phyloP scores from a whole-genome alignment of 1,140 invertebrate species.

The Grapholita molesta region DNA sequence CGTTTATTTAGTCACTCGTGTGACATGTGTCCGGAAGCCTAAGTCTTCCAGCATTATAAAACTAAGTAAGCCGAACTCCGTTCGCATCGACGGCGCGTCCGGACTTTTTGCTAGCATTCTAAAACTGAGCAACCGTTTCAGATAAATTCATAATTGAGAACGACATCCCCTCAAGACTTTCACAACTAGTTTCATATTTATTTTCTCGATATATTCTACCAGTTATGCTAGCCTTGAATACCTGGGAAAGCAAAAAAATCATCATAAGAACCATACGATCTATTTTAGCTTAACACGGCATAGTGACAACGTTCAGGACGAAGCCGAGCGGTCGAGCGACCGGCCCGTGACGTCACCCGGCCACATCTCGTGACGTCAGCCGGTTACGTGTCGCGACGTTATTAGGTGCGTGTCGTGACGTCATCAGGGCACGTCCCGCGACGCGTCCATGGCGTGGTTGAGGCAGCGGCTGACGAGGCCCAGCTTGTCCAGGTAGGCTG shows the following conservation, averaged over 20 bases:
- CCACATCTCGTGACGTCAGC: neutral
- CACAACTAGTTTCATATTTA: neutral
- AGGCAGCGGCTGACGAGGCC: slow-evolving; percentile 43
- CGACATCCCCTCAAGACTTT: neutral
- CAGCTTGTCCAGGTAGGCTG: slow-evolving; percentile 46
- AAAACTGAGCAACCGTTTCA: neutral
- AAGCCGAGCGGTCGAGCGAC: too few relatives aligned
- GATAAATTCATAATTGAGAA: neutral
- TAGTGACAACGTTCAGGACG: too few relatives aligned
- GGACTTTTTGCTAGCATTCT: neutral
- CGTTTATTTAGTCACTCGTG: too few relatives aligned
- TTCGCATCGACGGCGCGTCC: too few relatives aligned
- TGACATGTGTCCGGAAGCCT: too few relatives aligned
- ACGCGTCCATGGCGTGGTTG: slow-evolving; percentile 29
- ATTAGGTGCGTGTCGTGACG: neutral
- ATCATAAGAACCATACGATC: too few relatives aligned
- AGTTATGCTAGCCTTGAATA: slow-evolving; percentile 12
- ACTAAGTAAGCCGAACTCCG: too few relatives aligned
- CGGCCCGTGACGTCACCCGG: too few relatives aligned
- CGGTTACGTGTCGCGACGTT: slow-evolving; percentile 14
- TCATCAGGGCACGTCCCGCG: slow-evolving; percentile 42
- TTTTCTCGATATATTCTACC: neutral
- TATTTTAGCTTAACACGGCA: too few relatives aligned
- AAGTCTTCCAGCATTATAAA: too few relatives aligned
- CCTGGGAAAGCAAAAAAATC: too few relatives aligned